Evolutionary conservation across 2,797 vertebrate species (phyloP).

Genomic region (Ptychadena robeensis): DNA sequence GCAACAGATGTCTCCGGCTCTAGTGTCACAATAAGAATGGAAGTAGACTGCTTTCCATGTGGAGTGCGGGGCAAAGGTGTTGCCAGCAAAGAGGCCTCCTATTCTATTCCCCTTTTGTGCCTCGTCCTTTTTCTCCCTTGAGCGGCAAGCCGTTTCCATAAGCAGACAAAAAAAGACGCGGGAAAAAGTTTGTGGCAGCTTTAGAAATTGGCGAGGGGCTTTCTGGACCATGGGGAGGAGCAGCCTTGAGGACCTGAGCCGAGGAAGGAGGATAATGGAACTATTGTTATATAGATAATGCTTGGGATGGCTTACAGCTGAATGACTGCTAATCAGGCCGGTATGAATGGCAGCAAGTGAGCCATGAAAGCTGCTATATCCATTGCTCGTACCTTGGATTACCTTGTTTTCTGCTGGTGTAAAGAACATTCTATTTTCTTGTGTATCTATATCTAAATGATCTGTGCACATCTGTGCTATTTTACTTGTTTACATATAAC

Average conservation of each 20-base stretch:
- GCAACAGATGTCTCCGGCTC: constrained; percentile 36
- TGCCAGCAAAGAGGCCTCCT: background rate
- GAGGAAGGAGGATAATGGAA: constrained; percentile 65
- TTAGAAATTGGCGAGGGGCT: constrained; percentile 62
- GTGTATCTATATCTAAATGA: background rate
- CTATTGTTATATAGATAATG: constrained; percentile 64
- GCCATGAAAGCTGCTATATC: constrained; percentile 71
- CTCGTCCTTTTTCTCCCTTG: background rate
- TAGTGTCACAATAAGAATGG: constrained; percentile 12
- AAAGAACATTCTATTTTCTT: too few species aligned
- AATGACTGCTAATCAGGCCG: constrained; percentile 74
- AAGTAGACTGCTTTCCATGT: constrained; percentile 13
- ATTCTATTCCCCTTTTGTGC: constrained; percentile 13
- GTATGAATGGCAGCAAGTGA: constrained; percentile 67
- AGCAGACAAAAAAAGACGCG: constrained; percentile 61
- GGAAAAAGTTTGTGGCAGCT: constrained; percentile 66
- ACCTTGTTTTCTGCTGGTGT: constrained; percentile 64
- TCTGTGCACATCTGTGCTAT: background rate
- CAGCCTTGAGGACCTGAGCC: constrained; percentile 67
- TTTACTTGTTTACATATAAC: too few species aligned
- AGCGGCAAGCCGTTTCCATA: background rate
- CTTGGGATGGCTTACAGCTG: constrained; percentile 71
- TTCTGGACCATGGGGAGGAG: constrained; percentile 64
- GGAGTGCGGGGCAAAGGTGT: background rate
- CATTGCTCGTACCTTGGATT: constrained; percentile 66